These are phyloP conservation scores for Paralinhomoeus sp. DNA, from an alignment of 2,888 invertebrate genomes.

Conservation along the genomic window DNA sequence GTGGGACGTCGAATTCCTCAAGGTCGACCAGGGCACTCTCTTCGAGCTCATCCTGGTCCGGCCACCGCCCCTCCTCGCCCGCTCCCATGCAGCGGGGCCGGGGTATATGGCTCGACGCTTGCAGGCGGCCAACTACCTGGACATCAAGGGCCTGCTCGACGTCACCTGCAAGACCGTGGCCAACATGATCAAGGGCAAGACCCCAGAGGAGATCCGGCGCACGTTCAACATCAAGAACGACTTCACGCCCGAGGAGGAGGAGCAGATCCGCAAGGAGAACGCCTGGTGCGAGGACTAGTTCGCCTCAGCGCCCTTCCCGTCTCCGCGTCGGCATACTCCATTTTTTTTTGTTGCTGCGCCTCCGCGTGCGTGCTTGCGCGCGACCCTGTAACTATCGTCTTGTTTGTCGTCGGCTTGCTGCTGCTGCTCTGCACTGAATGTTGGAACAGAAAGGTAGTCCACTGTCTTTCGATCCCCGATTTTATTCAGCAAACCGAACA, in stretches of 20 bases:
- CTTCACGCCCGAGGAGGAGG: slow-evolving; percentile 65
- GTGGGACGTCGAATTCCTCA: slow-evolving; percentile 96
- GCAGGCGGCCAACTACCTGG: slow-evolving; percentile 74
- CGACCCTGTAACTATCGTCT: no score
- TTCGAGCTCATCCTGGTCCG: slow-evolving; percentile 60
- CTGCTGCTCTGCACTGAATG: no score
- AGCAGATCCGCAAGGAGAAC: slow-evolving; percentile 38
- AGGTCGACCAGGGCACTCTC: slow-evolving; percentile 81
- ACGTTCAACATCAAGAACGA: slow-evolving; percentile 37
- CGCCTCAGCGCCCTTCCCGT: no score
- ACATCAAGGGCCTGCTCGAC: slow-evolving; percentile 74
- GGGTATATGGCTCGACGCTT: no score
- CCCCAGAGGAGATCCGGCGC: slow-evolving; percentile 35
- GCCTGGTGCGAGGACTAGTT: slow-evolving; percentile 32
- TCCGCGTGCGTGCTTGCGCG: no score
- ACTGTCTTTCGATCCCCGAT: no score
- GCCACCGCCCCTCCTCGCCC: background rate
- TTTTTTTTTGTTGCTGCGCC: no score
- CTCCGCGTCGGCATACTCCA: no score
- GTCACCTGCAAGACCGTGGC: slow-evolving; percentile 71
- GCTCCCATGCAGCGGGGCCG: background rate
- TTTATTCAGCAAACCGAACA: no score
- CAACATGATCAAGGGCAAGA: slow-evolving; percentile 37
- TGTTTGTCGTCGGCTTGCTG: no score
- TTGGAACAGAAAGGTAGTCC: no score